phyloP scores from a whole-genome alignment of 1,140 invertebrate species.

The Drosophila repletoides region DNA sequence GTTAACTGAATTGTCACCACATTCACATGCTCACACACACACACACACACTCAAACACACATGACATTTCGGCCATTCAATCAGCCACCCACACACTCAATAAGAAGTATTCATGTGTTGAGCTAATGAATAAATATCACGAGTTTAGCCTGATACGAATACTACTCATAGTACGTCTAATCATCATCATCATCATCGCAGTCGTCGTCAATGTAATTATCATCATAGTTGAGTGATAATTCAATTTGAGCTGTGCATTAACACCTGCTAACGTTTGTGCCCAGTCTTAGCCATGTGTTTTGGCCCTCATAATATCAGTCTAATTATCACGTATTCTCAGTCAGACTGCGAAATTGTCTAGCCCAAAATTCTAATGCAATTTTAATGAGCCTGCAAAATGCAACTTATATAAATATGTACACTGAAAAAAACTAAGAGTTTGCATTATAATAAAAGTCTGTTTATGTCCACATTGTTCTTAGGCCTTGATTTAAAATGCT shows the following conservation, averaged over 20 bases:
- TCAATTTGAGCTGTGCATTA: conserved; percentile 67
- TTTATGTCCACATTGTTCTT: no score
- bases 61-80: conserved; percentile 52
- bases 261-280: conserved; percentile 65
- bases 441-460: no score
- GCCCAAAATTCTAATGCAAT: conserved; percentile 50
- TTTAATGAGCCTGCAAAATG: conserved; percentile 54
- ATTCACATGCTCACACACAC: conserved; percentile 10
- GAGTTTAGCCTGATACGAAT: conserved; percentile 24
- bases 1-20: conserved; percentile 73
- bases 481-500: no score
- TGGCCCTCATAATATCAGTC: conserved; percentile 25
- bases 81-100: conserved; percentile 27
- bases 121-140: conserved; percentile 71
- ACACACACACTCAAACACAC: conserved; percentile 14
- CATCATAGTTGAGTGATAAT: conserved; percentile 59
- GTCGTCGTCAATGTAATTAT: conserved; percentile 11
- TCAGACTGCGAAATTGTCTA: neutral
- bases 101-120: conserved; percentile 10
- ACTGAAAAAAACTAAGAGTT: no score
- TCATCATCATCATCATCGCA: conserved; percentile 27
- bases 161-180: conserved; percentile 14
- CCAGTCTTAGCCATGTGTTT: conserved; percentile 28
- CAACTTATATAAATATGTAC: conserved; percentile 4
- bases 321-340: conserved; percentile 37